phyloP scores from a whole-genome alignment of 1,140 invertebrate genomes.

The Drosophila burlai region DNA sequence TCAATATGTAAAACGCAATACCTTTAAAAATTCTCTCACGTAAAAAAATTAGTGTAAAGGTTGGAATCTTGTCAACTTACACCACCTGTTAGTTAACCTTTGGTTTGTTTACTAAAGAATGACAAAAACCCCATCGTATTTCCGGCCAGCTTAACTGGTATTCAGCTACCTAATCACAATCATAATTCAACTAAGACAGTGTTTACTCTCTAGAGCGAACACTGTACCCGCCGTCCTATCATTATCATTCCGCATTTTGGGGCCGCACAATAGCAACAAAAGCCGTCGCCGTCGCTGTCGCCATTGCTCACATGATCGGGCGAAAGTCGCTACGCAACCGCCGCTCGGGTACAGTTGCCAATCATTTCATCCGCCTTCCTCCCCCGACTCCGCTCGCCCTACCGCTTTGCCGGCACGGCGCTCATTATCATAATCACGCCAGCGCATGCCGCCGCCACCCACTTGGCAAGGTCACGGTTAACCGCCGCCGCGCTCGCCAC shows the following conservation, averaged over 20 bases:
- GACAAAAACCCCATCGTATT: neutral
- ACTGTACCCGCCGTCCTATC: constrained; percentile 25
- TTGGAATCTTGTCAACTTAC: neutral
- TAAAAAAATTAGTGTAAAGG: neutral
- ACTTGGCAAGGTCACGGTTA: constrained; percentile 56
- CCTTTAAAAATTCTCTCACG: neutral
- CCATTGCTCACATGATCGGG: constrained; percentile 76
- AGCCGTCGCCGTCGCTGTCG: constrained; percentile 50
- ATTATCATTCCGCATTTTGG: constrained; percentile 51
- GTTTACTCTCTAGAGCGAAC: constrained; percentile 1
- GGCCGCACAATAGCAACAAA: constrained; percentile 56
- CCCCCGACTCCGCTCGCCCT: constrained; percentile 1
- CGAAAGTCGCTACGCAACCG: constrained; percentile 60
- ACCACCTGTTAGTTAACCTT: neutral
- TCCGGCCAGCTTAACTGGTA: constrained; percentile 2
- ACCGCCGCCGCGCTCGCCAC: constrained; percentile 15
- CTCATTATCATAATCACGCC: constrained; percentile 80
- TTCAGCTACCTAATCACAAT: neutral
- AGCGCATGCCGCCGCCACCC: constrained; percentile 34
- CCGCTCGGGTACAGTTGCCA: constrained; percentile 59
- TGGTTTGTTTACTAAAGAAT: neutral
- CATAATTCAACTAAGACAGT: constrained; percentile 1
- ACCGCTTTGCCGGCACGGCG: constrained; percentile 23
- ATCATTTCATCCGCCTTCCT: constrained; percentile 35
- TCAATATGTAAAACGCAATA: neutral